Percentiles rank a stretch among this genome's conserved stretches.
phyloP scores from a whole-genome alignment of 2,113 vertebrate species.

The Sula dactylatra region DNA sequence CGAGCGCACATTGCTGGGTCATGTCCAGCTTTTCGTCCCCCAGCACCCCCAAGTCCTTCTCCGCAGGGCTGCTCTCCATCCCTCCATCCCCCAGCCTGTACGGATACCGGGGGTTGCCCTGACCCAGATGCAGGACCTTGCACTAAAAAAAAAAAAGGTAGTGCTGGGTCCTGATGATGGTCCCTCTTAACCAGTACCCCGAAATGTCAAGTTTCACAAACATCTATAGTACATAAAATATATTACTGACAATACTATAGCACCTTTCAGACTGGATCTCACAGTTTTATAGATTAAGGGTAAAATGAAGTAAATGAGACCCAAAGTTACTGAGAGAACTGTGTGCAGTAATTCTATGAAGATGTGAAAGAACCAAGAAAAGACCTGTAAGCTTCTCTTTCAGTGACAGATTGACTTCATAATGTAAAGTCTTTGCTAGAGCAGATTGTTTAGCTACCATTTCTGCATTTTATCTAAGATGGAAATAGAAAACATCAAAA shows the following conservation, averaged over 20 bases:
- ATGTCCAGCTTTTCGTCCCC: too few species aligned
- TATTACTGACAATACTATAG: neutral
- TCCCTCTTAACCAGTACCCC: neutral
- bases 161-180: accelerated
- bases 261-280: neutral
- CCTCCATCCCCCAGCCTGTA: too few species aligned
- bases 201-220: neutral
- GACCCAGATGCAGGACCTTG: too few species aligned
- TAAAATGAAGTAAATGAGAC: neutral
- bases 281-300: neutral
- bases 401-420: neutral
- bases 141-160: too few species aligned
- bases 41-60: too few species aligned
- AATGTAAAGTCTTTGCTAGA: neutral
- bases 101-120: too few species aligned
- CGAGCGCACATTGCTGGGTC: too few species aligned
- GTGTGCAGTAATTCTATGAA: neutral
- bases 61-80: too few species aligned
- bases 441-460: neutral
- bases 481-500: neutral
- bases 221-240: neutral
- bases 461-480: neutral
- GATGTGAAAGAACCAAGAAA: neutral
- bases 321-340: neutral
- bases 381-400: neutral